Percentiles rank a stretch among this genome's conserved stretches.
phyloP scores from a whole-genome alignment of 2,888 invertebrate species.

The Taenaris catops region DNA sequence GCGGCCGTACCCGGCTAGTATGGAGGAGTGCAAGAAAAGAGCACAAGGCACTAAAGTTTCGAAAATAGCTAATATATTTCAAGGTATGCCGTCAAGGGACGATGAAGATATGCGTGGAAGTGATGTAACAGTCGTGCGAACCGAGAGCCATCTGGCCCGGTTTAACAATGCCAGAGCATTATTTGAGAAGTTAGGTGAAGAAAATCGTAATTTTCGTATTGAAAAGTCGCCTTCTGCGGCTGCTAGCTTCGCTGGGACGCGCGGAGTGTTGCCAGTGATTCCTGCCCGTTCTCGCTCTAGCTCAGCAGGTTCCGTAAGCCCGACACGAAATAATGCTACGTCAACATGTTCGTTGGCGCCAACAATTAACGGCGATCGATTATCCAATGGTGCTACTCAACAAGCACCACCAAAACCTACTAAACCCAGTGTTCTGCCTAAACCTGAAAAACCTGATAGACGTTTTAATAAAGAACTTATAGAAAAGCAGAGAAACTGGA shows the following conservation, averaged over 20 bases:
- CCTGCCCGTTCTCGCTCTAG: slow-evolving; percentile 82
- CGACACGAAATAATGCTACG: slow-evolving; percentile 76
- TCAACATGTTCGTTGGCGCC: slow-evolving; percentile 66
- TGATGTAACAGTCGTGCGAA: slow-evolving; percentile 88
- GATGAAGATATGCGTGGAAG: slow-evolving; percentile 71
- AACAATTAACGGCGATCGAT: slow-evolving; percentile 54
- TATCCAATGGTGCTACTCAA: slow-evolving; percentile 65
- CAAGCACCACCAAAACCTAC: slow-evolving; percentile 68
- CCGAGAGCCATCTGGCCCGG: slow-evolving; percentile 93
- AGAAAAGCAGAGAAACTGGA: slow-evolving; percentile 95
- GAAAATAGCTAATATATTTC: slow-evolving; percentile 95
- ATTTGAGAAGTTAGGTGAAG: slow-evolving; percentile 93
- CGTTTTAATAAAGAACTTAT: slow-evolving; percentile 92
- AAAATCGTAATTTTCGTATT: slow-evolving; percentile 81
- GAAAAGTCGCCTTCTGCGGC: slow-evolving; percentile 80
- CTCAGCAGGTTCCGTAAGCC: slow-evolving; percentile 83
- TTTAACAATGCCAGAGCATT: slow-evolving; percentile 95
- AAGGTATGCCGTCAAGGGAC: slow-evolving; percentile 83
- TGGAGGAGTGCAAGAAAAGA: slow-evolving; percentile 84
- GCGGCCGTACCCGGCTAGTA: slow-evolving; percentile 75
- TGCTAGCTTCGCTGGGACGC: slow-evolving; percentile 77
- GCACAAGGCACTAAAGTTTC: slow-evolving; percentile 90
- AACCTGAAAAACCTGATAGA: slow-evolving; percentile 91
- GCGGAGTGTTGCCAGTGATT: slow-evolving; percentile 71
- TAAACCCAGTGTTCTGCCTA: slow-evolving; percentile 81